Base-by-base conservation (phyloP, 2,113 vertebrate species). In the Vulpes lagopus region DNA sequence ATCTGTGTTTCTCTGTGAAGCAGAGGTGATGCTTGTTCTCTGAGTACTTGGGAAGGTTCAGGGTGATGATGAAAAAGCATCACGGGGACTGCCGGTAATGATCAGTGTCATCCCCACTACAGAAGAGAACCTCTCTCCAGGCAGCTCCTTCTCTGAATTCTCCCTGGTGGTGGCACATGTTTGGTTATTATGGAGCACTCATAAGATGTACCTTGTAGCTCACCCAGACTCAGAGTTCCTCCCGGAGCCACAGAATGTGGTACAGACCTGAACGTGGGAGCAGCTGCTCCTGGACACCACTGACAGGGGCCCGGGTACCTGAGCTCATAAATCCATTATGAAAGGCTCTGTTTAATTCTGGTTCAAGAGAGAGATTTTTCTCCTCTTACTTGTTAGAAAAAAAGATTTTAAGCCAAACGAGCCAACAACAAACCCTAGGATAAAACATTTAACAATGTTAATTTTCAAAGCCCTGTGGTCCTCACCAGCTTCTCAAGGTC, bases 401-500 rank as follows among this genome's bases (percentile, higher is more conserved):
- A 94, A 92, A 92, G 60, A 55, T 43, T 85, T 82, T 62, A 38
- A 65, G 38, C 35, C 65, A n/a, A 87, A 71, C 32, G 91, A 92
- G 57, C 12, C 62, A 86, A 43, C 43, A 80, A 60, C 35, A 43
- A 60, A 57, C 43, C 14, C 74, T 16, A 59, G 95, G 76, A 59
- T 22, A 38, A 83, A 96, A 81, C 67, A 71, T 35, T 71, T 25
- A n/a, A 53, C 53, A 27, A 43, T n/a, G 81, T 80, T 64, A 67
- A 84, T 85, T 91, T 89, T 62, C 35, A 96, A 22, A 2, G 49
- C 80, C 38, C 2, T 10, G 30, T n/a, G 55, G 25, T 89, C 67
- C 32, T 83, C 51, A 86, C 32, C 55, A 79, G 80, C 30, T 82
- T 85, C 59, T 67, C 96, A 97, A 96, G 96, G 97, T 96, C 96